These are phyloP conservation scores for Bathynomus jamesi DNA, from an alignment of 1,140 invertebrate species.

Conservation along the genomic window DNA sequence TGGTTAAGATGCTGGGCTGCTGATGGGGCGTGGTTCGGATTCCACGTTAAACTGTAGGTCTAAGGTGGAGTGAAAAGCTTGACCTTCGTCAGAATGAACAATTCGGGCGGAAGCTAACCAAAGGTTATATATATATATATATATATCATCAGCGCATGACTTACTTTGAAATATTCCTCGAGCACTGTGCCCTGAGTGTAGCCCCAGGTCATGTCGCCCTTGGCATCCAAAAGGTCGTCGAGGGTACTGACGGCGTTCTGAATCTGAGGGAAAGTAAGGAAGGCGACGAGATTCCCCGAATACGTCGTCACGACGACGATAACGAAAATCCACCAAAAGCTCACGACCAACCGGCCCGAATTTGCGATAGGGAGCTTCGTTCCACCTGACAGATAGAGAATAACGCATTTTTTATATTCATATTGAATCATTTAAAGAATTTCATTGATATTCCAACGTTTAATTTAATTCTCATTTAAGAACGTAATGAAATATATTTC, in stretches of 20 bases:
- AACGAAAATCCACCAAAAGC: constrained; percentile 87
- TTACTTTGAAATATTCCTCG: constrained; percentile 57
- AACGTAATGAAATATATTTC: too few species aligned
- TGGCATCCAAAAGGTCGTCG: constrained; percentile 57
- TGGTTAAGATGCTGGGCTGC: too few species aligned
- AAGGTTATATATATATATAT: too few species aligned
- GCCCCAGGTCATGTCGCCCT: constrained; percentile 58
- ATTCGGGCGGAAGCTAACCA: too few species aligned
- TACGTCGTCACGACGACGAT: constrained; percentile 85
- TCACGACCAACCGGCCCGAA: constrained; percentile 77
- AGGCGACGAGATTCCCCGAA: constrained; percentile 84
- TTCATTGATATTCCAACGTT: neutral
- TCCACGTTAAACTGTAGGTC: too few species aligned
- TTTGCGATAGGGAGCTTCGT: constrained; percentile 72
- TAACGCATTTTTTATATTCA: neutral
- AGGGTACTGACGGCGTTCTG: constrained; percentile 63
- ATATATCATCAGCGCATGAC: too few species aligned
- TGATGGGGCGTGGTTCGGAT: too few species aligned
- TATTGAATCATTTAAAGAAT: neutral
- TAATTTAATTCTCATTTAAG: neutral
- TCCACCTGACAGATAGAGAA: constrained; percentile 55
- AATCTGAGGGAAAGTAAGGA: constrained; percentile 73
- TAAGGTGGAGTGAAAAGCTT: too few species aligned
- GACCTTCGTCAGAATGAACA: too few species aligned
- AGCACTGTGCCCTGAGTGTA: constrained; percentile 62